Percentiles rank a stretch among this genome's conserved stretches.
phyloP scores from a whole-genome alignment of 2,888 invertebrate genomes.

The Pecten maximus region DNA sequence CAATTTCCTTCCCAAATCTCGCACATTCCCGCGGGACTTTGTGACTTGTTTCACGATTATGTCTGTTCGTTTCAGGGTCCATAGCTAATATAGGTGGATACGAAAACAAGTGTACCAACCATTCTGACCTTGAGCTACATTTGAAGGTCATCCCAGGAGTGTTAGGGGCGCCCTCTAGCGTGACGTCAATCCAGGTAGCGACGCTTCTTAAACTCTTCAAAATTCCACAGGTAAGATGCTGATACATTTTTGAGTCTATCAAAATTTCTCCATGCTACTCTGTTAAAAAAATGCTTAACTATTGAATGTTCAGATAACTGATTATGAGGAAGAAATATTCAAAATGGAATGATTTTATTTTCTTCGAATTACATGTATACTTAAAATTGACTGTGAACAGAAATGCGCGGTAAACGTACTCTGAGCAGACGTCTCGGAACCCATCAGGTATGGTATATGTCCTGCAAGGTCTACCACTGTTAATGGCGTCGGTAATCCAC shows the following conservation, averaged over 20 bases:
- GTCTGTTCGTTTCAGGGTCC: conserved; percentile 87
- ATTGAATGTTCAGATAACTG: too few relatives aligned
- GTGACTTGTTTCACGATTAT: conserved; percentile 36
- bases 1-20: background rate
- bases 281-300: too few relatives aligned
- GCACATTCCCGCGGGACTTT: conserved; percentile 14
- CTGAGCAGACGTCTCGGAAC: too few relatives aligned
- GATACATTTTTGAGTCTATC: background rate
- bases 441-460: too few relatives aligned
- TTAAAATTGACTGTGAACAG: too few relatives aligned
- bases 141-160: conserved; percentile 89
- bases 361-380: too few relatives aligned
- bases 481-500: too few relatives aligned
- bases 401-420: too few relatives aligned
- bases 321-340: too few relatives aligned
- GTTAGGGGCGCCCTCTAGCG: conserved; percentile 94
- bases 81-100: conserved; percentile 91
- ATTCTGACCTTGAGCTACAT: conserved; percentile 71
- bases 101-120: conserved; percentile 76
- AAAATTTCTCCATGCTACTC: background rate
- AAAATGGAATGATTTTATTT: too few relatives aligned
- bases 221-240: conserved; percentile 88
- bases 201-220: conserved; percentile 94
- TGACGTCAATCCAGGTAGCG: conserved; percentile 97
- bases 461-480: too few relatives aligned